A percentile compares a stretch with the other conserved stretches of the same genome.
Evolutionary conservation across 1,140 invertebrate species (phyloP).

Genomic region (Meloidogyne floridensis): DNA sequence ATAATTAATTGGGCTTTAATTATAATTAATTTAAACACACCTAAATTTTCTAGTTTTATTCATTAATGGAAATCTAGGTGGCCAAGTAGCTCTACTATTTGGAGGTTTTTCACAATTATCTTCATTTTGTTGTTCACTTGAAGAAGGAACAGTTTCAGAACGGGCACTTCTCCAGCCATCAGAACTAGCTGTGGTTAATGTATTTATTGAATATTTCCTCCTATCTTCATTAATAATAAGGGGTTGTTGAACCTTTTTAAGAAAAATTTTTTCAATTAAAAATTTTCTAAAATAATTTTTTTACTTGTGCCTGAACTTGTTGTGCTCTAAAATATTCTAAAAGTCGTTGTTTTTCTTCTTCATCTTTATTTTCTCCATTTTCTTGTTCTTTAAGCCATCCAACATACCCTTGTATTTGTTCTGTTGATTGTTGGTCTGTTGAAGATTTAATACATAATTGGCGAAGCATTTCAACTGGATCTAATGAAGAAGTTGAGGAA

Average conservation of each 20-base stretch:
- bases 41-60: slow-evolving; percentile 5
- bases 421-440: background rate
- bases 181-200: background rate
- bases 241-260: background rate
- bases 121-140: background rate
- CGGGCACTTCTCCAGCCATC: slow-evolving; percentile 4
- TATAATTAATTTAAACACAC: background rate
- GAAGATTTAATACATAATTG: background rate
- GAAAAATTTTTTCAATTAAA: background rate
- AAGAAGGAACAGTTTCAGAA: background rate
- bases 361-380: background rate
- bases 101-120: background rate
- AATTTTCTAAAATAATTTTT: background rate
- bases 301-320: slow-evolving; percentile 4
- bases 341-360: slow-evolving; percentile 1
- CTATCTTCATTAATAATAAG: background rate
- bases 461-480: slow-evolving; percentile 5
- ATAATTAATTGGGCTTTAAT: too few species aligned
- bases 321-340: slow-evolving; percentile 9
- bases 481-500: slow-evolving; percentile 3
- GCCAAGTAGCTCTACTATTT: slow-evolving; percentile 8
- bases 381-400: slow-evolving; percentile 1
- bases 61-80: slow-evolving; percentile 5
- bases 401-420: slow-evolving; percentile 2
- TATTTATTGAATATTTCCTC: background rate